Conservation (phyloP, 2,113 vertebrate genomes). For the Ancistrus triradiatus region DNA sequence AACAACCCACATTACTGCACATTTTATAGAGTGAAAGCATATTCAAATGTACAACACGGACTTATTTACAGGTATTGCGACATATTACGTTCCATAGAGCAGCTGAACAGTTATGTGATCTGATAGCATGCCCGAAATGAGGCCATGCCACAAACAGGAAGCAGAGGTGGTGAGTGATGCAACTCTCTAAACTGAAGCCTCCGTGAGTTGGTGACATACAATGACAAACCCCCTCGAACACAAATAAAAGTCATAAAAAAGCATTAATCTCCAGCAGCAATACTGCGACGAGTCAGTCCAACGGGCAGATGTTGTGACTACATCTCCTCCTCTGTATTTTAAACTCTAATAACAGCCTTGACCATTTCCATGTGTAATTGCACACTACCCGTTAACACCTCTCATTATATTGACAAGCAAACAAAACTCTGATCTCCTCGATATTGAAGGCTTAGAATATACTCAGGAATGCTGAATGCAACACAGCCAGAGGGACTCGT, state of each 20-base stretch:
- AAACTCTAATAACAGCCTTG: constrained; percentile 34
- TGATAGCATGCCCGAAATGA: not conserved
- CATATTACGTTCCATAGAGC: not conserved
- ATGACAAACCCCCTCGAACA: no score
- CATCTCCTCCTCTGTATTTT: constrained; percentile 26
- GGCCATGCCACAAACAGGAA: no score
- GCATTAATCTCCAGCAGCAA: not conserved
- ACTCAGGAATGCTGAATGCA: no score
- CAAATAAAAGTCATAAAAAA: not conserved
- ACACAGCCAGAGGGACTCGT: not conserved
- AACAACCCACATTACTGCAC: not conserved
- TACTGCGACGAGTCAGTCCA: not conserved
- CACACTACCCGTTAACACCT: constrained; percentile 8
- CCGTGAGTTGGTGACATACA: no score
- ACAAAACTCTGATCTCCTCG: no score
- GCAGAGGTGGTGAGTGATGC: not conserved
- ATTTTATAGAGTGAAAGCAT: not conserved
- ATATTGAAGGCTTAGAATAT: no score
- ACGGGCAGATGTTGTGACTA: constrained; percentile 30
- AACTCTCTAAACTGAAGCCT: no score
- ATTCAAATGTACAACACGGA: not conserved
- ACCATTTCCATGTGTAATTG: constrained; percentile 35
- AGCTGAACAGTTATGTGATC: not conserved
- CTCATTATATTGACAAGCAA: constrained; percentile 36
- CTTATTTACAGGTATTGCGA: not conserved